Evolutionary conservation across 1,140 invertebrate genomes (phyloP).

Genomic region (Druon quercuslanigerum): DNA sequence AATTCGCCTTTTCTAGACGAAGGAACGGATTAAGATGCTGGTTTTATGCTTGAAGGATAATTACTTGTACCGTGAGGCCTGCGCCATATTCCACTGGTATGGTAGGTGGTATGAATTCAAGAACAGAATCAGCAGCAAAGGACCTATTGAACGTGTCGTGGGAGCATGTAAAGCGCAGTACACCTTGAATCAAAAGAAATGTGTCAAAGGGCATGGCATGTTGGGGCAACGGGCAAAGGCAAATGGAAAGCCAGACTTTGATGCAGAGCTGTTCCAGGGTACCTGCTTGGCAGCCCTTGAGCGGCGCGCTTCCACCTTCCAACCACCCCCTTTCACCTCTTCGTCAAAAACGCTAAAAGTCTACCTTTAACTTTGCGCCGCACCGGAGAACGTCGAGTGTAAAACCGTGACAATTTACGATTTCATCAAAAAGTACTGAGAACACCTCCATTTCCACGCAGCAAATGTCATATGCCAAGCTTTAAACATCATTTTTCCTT

Average conservation of each 20-base stretch:
- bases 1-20: neutral
- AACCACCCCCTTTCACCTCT: neutral
- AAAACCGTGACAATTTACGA: conserved; percentile 29
- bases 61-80: neutral
- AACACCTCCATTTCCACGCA: neutral
- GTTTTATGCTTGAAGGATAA: conserved; percentile 19
- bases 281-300: conserved; percentile 27
- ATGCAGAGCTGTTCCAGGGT: conserved; percentile 19
- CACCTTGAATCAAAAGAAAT: conserved; percentile 66
- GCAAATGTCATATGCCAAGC: conserved; percentile 6
- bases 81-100: neutral
- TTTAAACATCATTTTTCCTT: neutral
- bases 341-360: conserved; percentile 24
- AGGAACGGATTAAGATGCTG: conserved; percentile 22
- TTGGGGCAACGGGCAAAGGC: conserved; percentile 42
- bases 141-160: conserved; percentile 33
- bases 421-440: conserved; percentile 26
- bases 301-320: neutral
- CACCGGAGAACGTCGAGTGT: conserved; percentile 21
- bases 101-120: conserved; percentile 12
- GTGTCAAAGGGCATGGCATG: conserved; percentile 56
- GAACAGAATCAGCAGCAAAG: conserved; percentile 28
- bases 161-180: conserved; percentile 47
- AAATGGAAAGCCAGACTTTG: conserved; percentile 50
- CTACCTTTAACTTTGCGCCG: conserved; percentile 29